phyloP scores from a whole-genome alignment of 2,113 vertebrate genomes.

The Ictidomys tridecemlineatus region DNA sequence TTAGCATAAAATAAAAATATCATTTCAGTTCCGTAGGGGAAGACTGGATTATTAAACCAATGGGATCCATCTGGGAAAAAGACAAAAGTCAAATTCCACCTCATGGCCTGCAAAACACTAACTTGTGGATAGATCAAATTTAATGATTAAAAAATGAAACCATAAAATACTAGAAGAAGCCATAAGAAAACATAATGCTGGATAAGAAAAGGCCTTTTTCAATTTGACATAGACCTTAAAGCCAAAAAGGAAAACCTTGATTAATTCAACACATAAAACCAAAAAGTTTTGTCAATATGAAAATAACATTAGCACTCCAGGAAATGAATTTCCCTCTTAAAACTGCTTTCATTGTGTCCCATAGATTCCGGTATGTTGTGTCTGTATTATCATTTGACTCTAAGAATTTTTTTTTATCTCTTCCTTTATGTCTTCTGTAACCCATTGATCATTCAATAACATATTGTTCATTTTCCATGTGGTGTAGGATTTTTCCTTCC shows the following conservation, averaged over 20 bases:
- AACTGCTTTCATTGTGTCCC: too few species aligned
- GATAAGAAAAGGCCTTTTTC: background rate
- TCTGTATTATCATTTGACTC: too few species aligned
- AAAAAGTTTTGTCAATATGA: background rate
- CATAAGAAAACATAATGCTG: background rate
- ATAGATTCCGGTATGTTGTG: too few species aligned
- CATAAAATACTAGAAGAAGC: constrained; percentile 26
- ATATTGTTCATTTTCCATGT: too few species aligned
- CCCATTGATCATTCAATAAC: too few species aligned
- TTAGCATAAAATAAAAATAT: background rate
- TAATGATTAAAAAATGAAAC: constrained; percentile 32
- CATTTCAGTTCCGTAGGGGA: background rate
- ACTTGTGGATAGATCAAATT: background rate
- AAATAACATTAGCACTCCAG: background rate
- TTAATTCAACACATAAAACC: background rate
- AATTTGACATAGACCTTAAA: background rate
- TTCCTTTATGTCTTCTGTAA: too few species aligned
- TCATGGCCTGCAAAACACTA: background rate
- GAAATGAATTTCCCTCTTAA: too few species aligned
- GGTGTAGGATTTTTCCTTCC: too few species aligned
- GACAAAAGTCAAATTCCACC: background rate
- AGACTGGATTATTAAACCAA: background rate
- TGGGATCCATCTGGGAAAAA: background rate
- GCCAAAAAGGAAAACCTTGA: constrained; percentile 1
- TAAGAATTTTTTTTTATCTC: too few species aligned